These are phyloP conservation scores for Lithobates sylvaticus DNA, from an alignment of 2,797 vertebrate species.

Conservation along the genomic window DNA sequence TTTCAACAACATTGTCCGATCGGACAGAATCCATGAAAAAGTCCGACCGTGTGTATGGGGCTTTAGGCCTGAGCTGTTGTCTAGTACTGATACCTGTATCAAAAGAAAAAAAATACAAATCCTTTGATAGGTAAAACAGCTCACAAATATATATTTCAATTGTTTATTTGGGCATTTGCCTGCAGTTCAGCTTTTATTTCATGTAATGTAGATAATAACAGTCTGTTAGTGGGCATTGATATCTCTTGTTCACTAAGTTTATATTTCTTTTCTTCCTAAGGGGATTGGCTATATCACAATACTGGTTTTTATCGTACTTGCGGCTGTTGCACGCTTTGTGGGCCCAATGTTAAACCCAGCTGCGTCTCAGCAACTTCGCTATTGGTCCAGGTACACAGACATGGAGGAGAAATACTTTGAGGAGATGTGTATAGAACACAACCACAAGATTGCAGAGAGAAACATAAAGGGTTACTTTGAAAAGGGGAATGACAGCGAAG, in stretches of 20 bases:
- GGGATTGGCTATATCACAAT: constrained; percentile 28
- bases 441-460: constrained; percentile 25
- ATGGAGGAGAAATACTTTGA: constrained; percentile 44
- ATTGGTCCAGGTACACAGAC: constrained; percentile 36
- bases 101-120: too few relatives aligned
- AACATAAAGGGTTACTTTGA: constrained; percentile 35
- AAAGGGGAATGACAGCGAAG: not conserved
- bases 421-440: constrained; percentile 23
- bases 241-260: not conserved
- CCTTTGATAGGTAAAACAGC: too few relatives aligned
- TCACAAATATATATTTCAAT: too few relatives aligned
- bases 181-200: too few relatives aligned
- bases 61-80: too few relatives aligned
- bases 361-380: not conserved
- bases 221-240: not conserved
- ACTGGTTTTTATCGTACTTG: constrained; percentile 26
- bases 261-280: not conserved
- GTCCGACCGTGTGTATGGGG: too few relatives aligned
- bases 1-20: too few relatives aligned
- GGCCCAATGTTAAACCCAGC: not conserved
- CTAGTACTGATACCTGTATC: too few relatives aligned
- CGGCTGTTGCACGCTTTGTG: not conserved
- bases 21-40: too few relatives aligned
- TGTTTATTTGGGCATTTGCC: too few relatives aligned
- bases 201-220: too few relatives aligned